phyloP scores from a whole-genome alignment of 2,888 invertebrate species.

The Mythimna ferrago region DNA sequence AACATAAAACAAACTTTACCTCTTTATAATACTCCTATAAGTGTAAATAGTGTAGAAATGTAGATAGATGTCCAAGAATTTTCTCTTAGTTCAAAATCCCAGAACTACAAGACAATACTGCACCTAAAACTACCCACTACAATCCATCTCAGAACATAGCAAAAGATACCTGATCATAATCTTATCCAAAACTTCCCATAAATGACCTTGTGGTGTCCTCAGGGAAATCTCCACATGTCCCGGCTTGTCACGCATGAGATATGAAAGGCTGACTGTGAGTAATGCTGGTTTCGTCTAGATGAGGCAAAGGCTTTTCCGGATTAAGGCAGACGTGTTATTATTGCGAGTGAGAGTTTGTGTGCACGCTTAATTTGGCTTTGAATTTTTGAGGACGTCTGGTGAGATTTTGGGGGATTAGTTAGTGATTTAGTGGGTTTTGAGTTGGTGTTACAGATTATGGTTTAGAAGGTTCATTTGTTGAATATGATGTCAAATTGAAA shows the following conservation, averaged over 20 bases:
- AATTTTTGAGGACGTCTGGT: conserved; percentile 24
- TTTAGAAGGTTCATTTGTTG: too few species aligned
- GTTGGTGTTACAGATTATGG: not conserved
- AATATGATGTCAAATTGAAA: too few species aligned
- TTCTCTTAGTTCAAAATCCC: not conserved
- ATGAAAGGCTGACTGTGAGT: conserved; percentile 66
- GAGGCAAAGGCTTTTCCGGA: conserved; percentile 62
- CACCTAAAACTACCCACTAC: conserved; percentile 22
- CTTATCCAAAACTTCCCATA: conserved; percentile 55
- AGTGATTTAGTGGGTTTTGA: not conserved
- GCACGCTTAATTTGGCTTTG: conserved; percentile 37
- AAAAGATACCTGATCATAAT: conserved; percentile 61
- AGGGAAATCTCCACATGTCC: conserved; percentile 73
- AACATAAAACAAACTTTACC: too few species aligned
- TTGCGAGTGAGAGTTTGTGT: conserved; percentile 41
- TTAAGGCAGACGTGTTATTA: conserved; percentile 53
- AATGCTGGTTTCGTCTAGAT: conserved; percentile 61
- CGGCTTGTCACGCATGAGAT: conserved; percentile 66
- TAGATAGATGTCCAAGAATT: not conserved
- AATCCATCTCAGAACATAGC: conserved; percentile 29
- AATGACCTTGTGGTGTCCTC: conserved; percentile 69
- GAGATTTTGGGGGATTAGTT: conserved; percentile 30
- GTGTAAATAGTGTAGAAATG: too few species aligned
- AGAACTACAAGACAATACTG: not conserved
- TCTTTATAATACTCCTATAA: too few species aligned